These are phyloP conservation scores for Pachymerium ferrugineum DNA, from an alignment of 2,888 invertebrate species.

Conservation along the genomic window DNA sequence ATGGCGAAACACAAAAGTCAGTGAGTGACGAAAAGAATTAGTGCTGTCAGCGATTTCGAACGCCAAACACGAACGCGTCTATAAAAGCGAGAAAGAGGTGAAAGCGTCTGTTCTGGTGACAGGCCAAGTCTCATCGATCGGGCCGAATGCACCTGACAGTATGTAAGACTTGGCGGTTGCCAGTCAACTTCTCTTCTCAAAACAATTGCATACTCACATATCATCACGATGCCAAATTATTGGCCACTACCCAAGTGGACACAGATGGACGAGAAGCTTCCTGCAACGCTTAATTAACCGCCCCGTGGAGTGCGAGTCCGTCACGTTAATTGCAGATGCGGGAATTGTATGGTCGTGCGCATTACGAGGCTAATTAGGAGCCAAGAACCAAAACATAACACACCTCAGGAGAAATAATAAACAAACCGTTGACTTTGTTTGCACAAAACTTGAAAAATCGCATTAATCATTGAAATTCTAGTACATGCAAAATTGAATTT, in stretches of 20 bases:
- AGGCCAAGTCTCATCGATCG: constrained; percentile 10
- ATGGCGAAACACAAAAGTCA: neutral
- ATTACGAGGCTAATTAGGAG: constrained; percentile 22
- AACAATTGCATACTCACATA: neutral
- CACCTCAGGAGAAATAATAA: constrained; percentile 21
- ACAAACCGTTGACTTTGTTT: constrained; percentile 22
- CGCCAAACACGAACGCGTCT: neutral
- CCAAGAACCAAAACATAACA: constrained; percentile 11
- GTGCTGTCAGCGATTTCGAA: neutral
- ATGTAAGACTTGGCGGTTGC: neutral
- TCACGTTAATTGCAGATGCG: constrained; percentile 27
- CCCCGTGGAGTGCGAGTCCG: constrained; percentile 1
- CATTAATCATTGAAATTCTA: constrained; percentile 21
- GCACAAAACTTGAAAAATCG: neutral
- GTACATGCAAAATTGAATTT: constrained; percentile 22
- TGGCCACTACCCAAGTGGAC: neutral
- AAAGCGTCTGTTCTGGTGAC: neutral
- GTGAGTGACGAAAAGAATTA: neutral
- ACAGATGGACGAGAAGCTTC: neutral
- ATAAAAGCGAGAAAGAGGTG: neutral
- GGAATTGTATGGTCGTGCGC: constrained; percentile 21
- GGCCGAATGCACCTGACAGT: neutral
- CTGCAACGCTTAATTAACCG: constrained; percentile 19
- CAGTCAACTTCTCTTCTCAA: neutral
- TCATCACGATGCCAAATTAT: constrained; percentile 18